phyloP scores from a whole-genome alignment of 30 jellyfish, hydroid and myxozoan genomes.

The Aurelia sp. region DNA sequence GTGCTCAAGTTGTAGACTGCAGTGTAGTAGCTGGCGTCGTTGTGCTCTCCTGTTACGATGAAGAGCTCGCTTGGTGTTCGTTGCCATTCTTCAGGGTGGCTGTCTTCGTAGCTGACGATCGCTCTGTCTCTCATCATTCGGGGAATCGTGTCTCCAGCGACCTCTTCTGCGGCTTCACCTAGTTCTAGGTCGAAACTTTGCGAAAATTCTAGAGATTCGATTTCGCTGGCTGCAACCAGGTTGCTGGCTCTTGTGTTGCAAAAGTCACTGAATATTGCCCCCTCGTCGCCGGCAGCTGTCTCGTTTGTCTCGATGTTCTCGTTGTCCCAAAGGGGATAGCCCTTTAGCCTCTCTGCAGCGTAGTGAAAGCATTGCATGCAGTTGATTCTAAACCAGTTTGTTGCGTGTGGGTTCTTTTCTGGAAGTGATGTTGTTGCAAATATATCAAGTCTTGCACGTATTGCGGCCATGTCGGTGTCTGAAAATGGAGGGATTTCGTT shows the following conservation, averaged over 20 bases:
- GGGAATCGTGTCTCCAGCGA: neutral
- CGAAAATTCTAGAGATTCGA: neutral
- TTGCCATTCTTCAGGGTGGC: neutral
- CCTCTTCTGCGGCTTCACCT: slow-evolving; percentile 4
- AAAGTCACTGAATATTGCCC: slow-evolving; percentile 5
- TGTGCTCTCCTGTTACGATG: neutral
- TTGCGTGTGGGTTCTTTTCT: neutral
- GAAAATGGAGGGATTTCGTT: slow-evolving; percentile 4
- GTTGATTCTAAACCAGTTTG: neutral
- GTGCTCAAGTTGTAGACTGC: neutral
- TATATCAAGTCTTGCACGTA: slow-evolving; percentile 14
- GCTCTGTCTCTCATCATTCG: neutral
- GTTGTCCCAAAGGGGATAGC: neutral
- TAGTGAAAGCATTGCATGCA: no score
- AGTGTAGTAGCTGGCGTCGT: neutral
- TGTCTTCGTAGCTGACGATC: neutral
- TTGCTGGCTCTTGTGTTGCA: neutral
- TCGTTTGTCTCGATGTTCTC: neutral
- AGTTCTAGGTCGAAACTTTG: neutral
- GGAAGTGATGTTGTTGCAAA: neutral
- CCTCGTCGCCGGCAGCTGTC: neutral
- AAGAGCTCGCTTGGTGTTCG: neutral
- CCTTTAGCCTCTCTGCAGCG: no score
- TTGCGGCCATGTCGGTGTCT: slow-evolving; percentile 5
- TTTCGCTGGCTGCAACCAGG: neutral